phyloP scores from a whole-genome alignment of 2,113 vertebrate genomes.

The Muntiacus reevesi region DNA sequence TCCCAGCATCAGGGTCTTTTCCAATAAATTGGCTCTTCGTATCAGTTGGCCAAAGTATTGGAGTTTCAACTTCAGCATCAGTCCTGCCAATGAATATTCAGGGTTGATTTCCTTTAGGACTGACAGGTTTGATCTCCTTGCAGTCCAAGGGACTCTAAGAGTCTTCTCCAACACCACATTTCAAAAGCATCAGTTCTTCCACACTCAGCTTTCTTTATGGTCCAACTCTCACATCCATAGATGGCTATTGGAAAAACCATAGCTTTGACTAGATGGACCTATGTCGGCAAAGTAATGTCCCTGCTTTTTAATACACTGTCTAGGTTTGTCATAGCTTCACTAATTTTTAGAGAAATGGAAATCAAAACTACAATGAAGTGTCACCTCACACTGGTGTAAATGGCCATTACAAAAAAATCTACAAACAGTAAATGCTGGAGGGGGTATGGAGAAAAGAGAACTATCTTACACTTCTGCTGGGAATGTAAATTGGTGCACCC shows the following conservation, averaged over 20 bases:
- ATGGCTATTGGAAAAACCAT: background rate
- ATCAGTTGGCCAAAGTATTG: background rate
- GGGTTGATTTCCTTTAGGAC: background rate
- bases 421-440: background rate
- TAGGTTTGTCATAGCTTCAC: background rate
- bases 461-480: background rate
- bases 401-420: background rate
- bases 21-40: background rate
- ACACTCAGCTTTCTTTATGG: background rate
- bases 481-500: background rate
- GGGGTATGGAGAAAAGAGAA: background rate
- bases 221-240: background rate
- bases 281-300: fast-evolving
- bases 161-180: background rate
- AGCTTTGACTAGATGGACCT: background rate
- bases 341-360: background rate
- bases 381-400: background rate
- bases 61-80: background rate
- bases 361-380: background rate
- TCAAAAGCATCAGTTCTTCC: background rate
- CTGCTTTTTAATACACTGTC: background rate
- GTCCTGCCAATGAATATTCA: background rate
- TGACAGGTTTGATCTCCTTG: background rate
- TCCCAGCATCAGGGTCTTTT: background rate
- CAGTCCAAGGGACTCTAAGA: background rate